A percentile compares a stretch with the other conserved stretches of the same genome.
phyloP scores from a whole-genome alignment of 1,140 invertebrate genomes.

The Drosophila pruinosa region DNA sequence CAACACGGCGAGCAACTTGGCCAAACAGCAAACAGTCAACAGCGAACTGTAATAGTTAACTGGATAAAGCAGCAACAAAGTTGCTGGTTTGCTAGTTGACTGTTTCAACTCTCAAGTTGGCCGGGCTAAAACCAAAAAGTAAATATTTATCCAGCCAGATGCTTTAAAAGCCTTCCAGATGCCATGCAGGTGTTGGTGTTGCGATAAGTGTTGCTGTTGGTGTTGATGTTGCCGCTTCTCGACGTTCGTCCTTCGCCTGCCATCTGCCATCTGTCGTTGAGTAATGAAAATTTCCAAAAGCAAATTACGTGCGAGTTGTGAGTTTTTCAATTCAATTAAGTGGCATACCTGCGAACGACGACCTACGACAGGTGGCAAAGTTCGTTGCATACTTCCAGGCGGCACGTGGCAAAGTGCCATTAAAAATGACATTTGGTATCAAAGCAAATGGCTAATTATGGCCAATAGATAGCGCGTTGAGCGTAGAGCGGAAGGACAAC shows the following conservation, averaged over 20 bases:
- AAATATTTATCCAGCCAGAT: slow-evolving; percentile 56
- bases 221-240: slow-evolving; percentile 1
- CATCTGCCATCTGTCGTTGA: slow-evolving; percentile 4
- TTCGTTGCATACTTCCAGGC: slow-evolving; percentile 32
- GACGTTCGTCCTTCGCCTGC: neutral
- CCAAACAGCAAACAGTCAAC: slow-evolving; percentile 8
- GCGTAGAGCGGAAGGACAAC: neutral
- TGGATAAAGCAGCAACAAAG: slow-evolving; percentile 18
- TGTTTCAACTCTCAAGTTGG: slow-evolving; percentile 3
- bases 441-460: slow-evolving; percentile 63
- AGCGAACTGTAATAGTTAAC: slow-evolving; percentile 28
- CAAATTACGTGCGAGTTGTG: slow-evolving; percentile 68
- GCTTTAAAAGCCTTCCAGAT: slow-evolving; percentile 36
- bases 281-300: slow-evolving; percentile 64
- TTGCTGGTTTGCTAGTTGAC: slow-evolving; percentile 3
- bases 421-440: slow-evolving; percentile 43
- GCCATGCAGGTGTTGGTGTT: slow-evolving; percentile 11
- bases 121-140: slow-evolving; percentile 4
- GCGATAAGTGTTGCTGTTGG: slow-evolving; percentile 3
- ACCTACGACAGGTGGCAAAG: slow-evolving; percentile 44
- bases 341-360: slow-evolving; percentile 29
- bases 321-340: slow-evolving; percentile 71
- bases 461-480: neutral
- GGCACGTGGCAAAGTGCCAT: slow-evolving; percentile 14
- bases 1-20: slow-evolving; percentile 3